These are phyloP conservation scores for Chlorospingus semifuscus DNA, from an alignment of 2,797 vertebrate species.

Conservation along the genomic window DNA sequence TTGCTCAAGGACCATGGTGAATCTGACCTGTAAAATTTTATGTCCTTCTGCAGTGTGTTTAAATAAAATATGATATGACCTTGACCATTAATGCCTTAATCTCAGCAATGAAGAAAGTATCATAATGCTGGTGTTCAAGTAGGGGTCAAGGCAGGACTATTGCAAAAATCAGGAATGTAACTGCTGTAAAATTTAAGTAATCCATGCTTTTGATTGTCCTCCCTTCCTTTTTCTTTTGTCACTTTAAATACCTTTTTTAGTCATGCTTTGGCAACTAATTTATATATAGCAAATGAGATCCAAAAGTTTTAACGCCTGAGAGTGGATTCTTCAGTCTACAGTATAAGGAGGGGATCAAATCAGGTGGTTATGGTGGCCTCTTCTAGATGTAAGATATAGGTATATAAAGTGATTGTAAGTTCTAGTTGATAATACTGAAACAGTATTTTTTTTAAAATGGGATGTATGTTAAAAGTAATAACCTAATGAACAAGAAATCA, in stretches of 20 bases:
- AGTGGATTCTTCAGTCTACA: background rate
- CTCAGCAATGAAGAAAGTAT: background rate
- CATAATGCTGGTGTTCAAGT: background rate
- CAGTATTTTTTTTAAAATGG: background rate
- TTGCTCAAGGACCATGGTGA: background rate
- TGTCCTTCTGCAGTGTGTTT: constrained; percentile 3
- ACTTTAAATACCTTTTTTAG: background rate
- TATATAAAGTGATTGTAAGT: background rate
- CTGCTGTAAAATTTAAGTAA: background rate
- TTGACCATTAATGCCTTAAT: background rate
- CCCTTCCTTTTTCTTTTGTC: background rate
- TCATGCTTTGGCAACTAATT: background rate
- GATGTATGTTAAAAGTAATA: background rate
- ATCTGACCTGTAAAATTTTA: background rate
- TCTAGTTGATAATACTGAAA: background rate
- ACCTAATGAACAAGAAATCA: background rate
- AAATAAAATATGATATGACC: constrained; percentile 5
- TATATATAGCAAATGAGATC: background rate
- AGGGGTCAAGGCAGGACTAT: background rate
- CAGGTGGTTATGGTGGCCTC: background rate
- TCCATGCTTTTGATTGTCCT: background rate
- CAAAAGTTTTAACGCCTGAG: background rate
- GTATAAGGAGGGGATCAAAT: background rate
- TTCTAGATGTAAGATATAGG: background rate
- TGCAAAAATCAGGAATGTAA: background rate